Evolutionary conservation across 2,113 vertebrate genomes (phyloP).

Genomic region (Pollachius pollachius): DNA sequence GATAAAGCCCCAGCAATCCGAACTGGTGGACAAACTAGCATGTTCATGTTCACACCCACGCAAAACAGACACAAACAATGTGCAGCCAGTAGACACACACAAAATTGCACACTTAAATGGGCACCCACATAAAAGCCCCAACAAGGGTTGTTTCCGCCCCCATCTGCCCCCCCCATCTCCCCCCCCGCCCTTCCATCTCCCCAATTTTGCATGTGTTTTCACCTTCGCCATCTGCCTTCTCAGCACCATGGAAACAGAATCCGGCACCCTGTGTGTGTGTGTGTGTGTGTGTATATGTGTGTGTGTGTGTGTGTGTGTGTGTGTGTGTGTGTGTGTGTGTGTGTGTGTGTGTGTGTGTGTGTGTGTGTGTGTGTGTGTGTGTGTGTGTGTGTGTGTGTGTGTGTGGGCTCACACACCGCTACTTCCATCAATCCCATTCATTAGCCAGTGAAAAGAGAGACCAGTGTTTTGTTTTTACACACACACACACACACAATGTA

Average conservation of each 20-base stretch:
- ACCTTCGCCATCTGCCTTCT: slow-evolving; percentile 54
- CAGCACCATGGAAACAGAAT: slow-evolving; percentile 72
- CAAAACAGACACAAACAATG: not conserved
- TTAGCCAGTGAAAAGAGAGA: slow-evolving; percentile 38
- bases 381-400: slow-evolving; percentile 10
- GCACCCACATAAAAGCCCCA: slow-evolving; percentile 26
- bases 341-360: slow-evolving; percentile 45
- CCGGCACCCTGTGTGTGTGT: slow-evolving; percentile 48
- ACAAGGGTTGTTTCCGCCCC: not conserved
- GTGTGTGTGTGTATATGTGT: slow-evolving; percentile 11
- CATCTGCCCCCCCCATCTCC: not conserved
- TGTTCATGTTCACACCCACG: not conserved
- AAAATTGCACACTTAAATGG: slow-evolving; percentile 14
- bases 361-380: slow-evolving; percentile 27
- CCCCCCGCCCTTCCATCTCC: not conserved
- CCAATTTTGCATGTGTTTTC: slow-evolving; percentile 57
- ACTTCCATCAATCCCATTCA: slow-evolving; percentile 49
- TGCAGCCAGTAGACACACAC: slow-evolving; percentile 2
- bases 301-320: slow-evolving; percentile 4
- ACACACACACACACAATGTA: not conserved
- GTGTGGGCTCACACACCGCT: not conserved
- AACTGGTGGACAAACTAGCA: slow-evolving; percentile 9
- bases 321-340: slow-evolving; percentile 2
- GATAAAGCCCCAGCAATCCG: not conserved
- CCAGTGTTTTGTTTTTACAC: slow-evolving; percentile 15